A percentile compares a stretch with the other conserved stretches of the same genome.
Evolutionary conservation across 2,888 invertebrate species (phyloP).

Genomic region (Cheilosia impressa): DNA sequence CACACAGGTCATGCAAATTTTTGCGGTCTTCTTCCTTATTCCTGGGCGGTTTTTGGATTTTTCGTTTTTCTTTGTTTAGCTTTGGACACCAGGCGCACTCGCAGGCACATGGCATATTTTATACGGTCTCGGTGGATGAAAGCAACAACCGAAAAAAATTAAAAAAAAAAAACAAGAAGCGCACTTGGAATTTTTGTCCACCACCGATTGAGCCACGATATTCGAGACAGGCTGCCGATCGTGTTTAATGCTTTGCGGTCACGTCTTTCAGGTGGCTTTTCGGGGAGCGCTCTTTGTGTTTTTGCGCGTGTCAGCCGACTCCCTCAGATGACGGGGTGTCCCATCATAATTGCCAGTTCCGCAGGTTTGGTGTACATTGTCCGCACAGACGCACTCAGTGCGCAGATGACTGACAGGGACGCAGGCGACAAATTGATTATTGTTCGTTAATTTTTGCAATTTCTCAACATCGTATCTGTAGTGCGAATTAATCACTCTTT

Average conservation of each 20-base stretch:
- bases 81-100: conserved; percentile 42
- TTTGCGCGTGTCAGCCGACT: conserved; percentile 28
- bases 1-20: conserved; percentile 72
- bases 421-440: conserved; percentile 58
- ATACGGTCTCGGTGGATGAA: conserved; percentile 7
- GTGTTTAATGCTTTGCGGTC: conserved; percentile 70
- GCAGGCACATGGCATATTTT: conserved; percentile 51
- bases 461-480: conserved; percentile 24
- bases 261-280: conserved; percentile 73
- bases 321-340: conserved; percentile 31
- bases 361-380: conserved; percentile 19
- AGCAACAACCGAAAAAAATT: not conserved
- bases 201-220: conserved; percentile 30
- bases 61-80: conserved; percentile 8
- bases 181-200: conserved; percentile 37
- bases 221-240: conserved; percentile 62
- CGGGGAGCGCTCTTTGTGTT: conserved; percentile 21
- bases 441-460: conserved; percentile 58
- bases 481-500: conserved; percentile 40
- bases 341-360: conserved; percentile 28
- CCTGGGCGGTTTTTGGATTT: conserved; percentile 28
- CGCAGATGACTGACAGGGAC: conserved; percentile 48
- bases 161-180: not conserved
- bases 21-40: conserved; percentile 62
- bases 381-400: not conserved